These are phyloP conservation scores for Xestoiulus laeticollis DNA, from an alignment of 2,888 invertebrate species.

Conservation along the genomic window DNA sequence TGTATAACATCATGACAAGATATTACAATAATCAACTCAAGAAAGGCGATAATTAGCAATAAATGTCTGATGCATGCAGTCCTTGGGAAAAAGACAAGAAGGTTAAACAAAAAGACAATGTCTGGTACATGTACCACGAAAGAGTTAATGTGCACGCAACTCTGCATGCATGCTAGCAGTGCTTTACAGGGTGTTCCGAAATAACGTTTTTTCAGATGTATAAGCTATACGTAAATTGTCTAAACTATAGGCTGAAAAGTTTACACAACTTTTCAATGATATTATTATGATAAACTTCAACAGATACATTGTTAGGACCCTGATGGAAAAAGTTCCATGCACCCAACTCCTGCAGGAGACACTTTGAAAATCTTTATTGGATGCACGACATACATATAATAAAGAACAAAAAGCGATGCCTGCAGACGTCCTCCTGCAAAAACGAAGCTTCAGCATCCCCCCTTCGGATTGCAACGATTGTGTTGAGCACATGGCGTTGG, in stretches of 20 bases:
- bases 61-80: background rate
- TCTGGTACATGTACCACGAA: background rate
- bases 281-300: too few species aligned
- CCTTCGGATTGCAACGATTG: background rate
- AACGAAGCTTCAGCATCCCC: too few species aligned
- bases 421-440: too few species aligned
- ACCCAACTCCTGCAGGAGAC: too few species aligned
- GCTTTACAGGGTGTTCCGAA: background rate
- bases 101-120: background rate
- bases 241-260: too few species aligned
- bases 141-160: slow-evolving; percentile 5
- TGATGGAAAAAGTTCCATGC: too few species aligned
- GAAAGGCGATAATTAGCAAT: background rate
- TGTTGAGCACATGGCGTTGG: background rate
- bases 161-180: background rate
- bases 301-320: too few species aligned
- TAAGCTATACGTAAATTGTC: too few species aligned
- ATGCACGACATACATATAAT: too few species aligned
- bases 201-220: background rate
- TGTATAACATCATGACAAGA: background rate
- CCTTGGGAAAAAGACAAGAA: background rate
- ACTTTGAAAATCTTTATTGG: too few species aligned
- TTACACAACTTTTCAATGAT: too few species aligned
- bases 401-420: too few species aligned
- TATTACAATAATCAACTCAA: slow-evolving; percentile 22